Percentiles rank a stretch among this genome's conserved stretches.
Conservation (phyloP, 2,797 vertebrate genomes). For the Threskiornis aethiopicus region DNA sequence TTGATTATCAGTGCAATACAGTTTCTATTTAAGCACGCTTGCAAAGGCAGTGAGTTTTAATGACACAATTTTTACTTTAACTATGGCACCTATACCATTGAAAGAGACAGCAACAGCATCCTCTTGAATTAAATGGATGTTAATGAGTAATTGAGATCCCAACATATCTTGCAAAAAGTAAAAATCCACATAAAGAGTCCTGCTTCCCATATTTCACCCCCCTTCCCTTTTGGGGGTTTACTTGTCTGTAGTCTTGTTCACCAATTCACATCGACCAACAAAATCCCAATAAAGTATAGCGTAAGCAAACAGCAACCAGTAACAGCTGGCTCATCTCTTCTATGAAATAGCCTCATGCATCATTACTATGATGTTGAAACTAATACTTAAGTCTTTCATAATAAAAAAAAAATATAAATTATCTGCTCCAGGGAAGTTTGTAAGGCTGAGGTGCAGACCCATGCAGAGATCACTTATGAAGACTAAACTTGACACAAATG, state of each 20-base stretch:
- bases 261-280: background rate
- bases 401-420: background rate
- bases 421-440: background rate
- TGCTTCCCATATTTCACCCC: background rate
- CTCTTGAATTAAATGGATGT: background rate
- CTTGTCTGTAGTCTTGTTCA: background rate
- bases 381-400: background rate
- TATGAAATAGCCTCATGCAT: background rate
- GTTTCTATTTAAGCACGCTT: background rate
- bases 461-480: background rate
- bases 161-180: background rate
- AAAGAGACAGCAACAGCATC: background rate
- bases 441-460: background rate
- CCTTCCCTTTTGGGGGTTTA: background rate
- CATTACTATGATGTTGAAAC: background rate
- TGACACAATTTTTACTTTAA: background rate
- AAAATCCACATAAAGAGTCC: background rate
- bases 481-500: background rate
- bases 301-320: background rate
- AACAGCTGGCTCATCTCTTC: background rate
- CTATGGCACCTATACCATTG: background rate
- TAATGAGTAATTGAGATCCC: background rate
- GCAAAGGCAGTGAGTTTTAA: background rate
- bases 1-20: background rate
- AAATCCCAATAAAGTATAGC: background rate